Percentiles rank a stretch among this genome's conserved stretches.
phyloP scores from a whole-genome alignment of 2,113 vertebrate species.

The Pluvianellus socialis region DNA sequence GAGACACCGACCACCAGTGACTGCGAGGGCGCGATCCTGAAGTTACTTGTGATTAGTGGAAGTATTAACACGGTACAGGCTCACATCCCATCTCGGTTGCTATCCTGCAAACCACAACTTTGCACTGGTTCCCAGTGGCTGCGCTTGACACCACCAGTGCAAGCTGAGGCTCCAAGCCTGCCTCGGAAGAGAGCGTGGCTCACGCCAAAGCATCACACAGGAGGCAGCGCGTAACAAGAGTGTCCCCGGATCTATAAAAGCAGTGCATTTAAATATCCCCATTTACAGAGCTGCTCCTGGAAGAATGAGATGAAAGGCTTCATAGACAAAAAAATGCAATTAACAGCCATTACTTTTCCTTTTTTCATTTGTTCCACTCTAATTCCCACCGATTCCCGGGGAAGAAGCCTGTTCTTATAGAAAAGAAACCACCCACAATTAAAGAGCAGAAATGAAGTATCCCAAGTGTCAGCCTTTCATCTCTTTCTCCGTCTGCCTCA shows the following conservation, averaged over 20 bases:
- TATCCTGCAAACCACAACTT: neutral
- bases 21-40: neutral
- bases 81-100: neutral
- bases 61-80: neutral
- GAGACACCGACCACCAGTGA: neutral
- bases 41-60: neutral
- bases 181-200: neutral
- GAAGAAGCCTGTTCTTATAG: neutral
- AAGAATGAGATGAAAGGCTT: neutral
- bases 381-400: neutral
- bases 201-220: rapidly evolving
- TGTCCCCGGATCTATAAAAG: neutral
- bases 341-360: neutral
- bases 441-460: conserved; percentile 10
- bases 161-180: neutral
- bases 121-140: neutral
- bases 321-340: neutral
- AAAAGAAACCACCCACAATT: conserved; percentile 26
- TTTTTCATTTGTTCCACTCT: conserved; percentile 18
- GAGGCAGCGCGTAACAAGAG: neutral
- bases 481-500: conserved; percentile 43
- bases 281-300: neutral
- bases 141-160: neutral
- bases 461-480: conserved; percentile 55
- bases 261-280: neutral